These are phyloP conservation scores for Plutella xylostella DNA, from an alignment of 2,888 invertebrate species.

Conservation along the genomic window DNA sequence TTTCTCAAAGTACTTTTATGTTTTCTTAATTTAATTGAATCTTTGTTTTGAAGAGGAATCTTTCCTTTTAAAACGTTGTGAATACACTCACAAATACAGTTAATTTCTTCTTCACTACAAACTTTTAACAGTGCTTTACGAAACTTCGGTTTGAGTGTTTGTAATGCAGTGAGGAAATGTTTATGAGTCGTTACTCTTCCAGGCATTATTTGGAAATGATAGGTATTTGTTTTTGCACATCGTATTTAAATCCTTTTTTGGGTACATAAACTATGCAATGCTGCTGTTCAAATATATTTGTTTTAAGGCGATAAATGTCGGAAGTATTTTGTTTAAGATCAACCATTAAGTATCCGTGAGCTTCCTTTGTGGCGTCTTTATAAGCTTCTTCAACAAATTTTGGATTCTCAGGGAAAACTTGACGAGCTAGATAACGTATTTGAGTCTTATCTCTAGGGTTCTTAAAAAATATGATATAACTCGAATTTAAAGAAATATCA, in stretches of 20 bases:
- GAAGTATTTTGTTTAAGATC: constrained; percentile 21
- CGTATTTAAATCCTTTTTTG: constrained; percentile 19
- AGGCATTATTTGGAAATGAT: constrained; percentile 19
- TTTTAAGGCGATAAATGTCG: constrained; percentile 18
- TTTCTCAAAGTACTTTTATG: constrained; percentile 13
- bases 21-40: constrained; percentile 12
- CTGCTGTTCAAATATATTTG: constrained; percentile 16
- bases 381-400: constrained; percentile 23
- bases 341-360: constrained; percentile 24
- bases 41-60: constrained; percentile 10
- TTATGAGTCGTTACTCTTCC: constrained; percentile 16
- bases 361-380: constrained; percentile 21
- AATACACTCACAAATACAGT: constrained; percentile 22
- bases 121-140: constrained; percentile 18
- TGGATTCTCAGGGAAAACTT: constrained; percentile 21
- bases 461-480: constrained; percentile 23
- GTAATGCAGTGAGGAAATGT: constrained; percentile 17
- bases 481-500: constrained; percentile 21
- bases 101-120: constrained; percentile 19
- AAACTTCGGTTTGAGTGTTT: constrained; percentile 18
- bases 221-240: constrained; percentile 13
- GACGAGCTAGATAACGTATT: constrained; percentile 20
- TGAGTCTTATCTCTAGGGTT: constrained; percentile 23
- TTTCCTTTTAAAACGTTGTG: constrained; percentile 16
- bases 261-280: constrained; percentile 6